Evolutionary conservation across 2,113 vertebrate genomes (phyloP), one percentile per base, ranked within the genome.

Genomic region (Ginglymostoma cirratum): DNA sequence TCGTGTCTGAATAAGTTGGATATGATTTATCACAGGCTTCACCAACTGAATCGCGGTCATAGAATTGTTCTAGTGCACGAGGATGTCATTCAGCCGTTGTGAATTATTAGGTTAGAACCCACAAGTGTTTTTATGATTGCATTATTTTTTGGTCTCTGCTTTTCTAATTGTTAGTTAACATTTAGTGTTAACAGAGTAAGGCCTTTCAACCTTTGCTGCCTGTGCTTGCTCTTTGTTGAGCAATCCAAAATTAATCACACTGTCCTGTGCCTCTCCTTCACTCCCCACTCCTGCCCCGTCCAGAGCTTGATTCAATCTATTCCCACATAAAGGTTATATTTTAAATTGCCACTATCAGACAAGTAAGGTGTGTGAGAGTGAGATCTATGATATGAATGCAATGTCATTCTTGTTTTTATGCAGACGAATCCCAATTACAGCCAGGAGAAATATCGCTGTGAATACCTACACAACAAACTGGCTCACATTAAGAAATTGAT

Each of bases 401-500:
- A 38, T 67, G 52, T 90, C 3, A 0, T 96, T 96, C 95, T 76
- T 89, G 8, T 76, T 0, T 96, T 96, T 83, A n/a, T 0, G 78
- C 98, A 99, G 99, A 99, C 98, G 90, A 99, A 99, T 97, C 98
- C 99, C 96, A 98, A 99, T 96, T 99, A 99, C 98, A 98, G 98
- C 98, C 98, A 98, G 97, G 99, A 99, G 97, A 99, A 99, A 98
- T 98, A 98, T 96, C 98, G 99, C 97, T 99, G 99, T 96, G 99
- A 99, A 98, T 99, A 99, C 97, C 98, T 99, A 96, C 99, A 99
- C 98, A 98, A 98, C 97, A 99, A 99, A 98, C 98, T 99, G 98
- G 99, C 99, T 95, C 99, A 99, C 96, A 99, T 99, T 97, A 99
- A 99, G 98, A 98, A 98, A 98, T 98, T 99, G 96, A 99, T 99